Conservation (phyloP, 2,797 vertebrate species). For the Chiroxiphia lanceolata region DNA sequence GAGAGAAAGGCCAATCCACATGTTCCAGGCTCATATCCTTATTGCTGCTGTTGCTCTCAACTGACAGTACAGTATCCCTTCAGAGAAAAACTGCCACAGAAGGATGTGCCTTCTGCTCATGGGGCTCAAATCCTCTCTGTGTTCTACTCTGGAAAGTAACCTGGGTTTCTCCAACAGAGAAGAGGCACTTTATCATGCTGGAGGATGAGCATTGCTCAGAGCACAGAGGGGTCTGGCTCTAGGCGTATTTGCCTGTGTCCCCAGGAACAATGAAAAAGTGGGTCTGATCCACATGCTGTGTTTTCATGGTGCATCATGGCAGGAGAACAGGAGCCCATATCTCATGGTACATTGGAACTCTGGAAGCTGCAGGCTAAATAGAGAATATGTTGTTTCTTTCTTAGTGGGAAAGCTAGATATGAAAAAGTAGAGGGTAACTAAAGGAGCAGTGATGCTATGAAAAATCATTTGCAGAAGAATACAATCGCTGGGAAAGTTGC, state of each 20-base stretch:
- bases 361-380: background rate
- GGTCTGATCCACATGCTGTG: background rate
- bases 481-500: background rate
- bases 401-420: background rate
- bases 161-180: background rate
- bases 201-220: background rate
- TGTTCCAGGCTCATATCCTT: background rate
- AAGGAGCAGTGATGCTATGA: background rate
- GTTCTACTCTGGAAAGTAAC: background rate
- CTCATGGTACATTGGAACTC: background rate
- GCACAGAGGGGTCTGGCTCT: background rate
- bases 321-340: background rate
- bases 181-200: background rate
- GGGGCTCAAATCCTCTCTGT: background rate
- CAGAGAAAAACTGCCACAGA: background rate
- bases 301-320: background rate
- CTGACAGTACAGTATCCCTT: background rate
- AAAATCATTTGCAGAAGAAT: background rate
- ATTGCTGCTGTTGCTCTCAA: background rate
- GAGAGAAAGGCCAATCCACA: background rate
- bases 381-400: background rate
- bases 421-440: background rate
- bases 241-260: background rate
- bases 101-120: background rate
- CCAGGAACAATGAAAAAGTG: background rate